Evolutionary conservation across 2,797 vertebrate genomes (phyloP), one percentile per base, ranked within the genome.

Genomic region (Lagothrix lagotricha): DNA sequence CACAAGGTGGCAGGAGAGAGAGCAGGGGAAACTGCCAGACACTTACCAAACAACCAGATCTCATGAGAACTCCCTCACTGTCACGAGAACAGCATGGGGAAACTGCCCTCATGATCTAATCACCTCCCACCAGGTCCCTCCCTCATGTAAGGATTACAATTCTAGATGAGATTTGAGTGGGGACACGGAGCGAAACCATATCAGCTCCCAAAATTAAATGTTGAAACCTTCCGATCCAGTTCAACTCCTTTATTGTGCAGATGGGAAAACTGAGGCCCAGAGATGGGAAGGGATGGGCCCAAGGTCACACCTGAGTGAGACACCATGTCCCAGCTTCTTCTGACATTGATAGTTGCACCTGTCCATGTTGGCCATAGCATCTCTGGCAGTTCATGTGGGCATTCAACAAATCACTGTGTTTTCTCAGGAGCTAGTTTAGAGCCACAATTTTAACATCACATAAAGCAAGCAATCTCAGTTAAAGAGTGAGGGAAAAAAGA

Each of bases 341-440:
- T 52, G 82, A 44, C 14, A 1, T 2, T 39, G 36, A 28, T 24
- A 50, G 82, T 6, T 48, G 19, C 8, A 11, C 6, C 17, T 9
- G 28, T 2, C 14, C 26, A 5, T 4, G 10, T 39, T 19, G 24
- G 61, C 7, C 33, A 0, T 22, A 20, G n/a, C 44, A 15, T 2
- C 64, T 64, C 8, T 75, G 26, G 50, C 3, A 15, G 30, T 5
- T 44, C n/a, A 0, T 26, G 24, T 6, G 52, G 20, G 52, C 52
- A 22, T 54, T 54, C 52, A 54, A 9, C 52, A 54, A 54, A 54
- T 22, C 20, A 0, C 52, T 54, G 20, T 54, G 52, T 54, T 54
- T 54, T 54, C 52, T 54, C 52, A 33, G 82, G 44, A 93, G 15
- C 50, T 4, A 1, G n/a, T 39, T 64, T 26, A 61, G 64, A 84